phyloP scores from a whole-genome alignment of 2,888 invertebrate species.

The Urechis unicinctus region DNA sequence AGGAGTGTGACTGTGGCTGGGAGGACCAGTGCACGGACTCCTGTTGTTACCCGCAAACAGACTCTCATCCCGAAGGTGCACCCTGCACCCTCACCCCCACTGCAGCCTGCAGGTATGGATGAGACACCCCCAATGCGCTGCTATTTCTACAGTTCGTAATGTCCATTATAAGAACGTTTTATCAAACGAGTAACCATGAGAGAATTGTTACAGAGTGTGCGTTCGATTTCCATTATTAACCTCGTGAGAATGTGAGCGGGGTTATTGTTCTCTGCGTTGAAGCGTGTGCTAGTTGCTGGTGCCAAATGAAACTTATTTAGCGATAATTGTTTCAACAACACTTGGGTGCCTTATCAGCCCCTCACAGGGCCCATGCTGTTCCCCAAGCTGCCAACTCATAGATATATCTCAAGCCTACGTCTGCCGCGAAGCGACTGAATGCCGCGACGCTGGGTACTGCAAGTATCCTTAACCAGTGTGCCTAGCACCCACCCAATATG shows the following conservation, averaged over 20 bases:
- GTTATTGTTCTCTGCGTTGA: background rate
- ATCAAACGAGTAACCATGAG: too few relatives aligned
- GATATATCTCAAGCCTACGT: conserved; percentile 10
- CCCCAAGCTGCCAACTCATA: conserved; percentile 25
- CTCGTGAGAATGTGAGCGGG: too few relatives aligned
- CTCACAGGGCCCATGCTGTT: conserved; percentile 32
- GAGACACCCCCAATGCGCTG: too few relatives aligned
- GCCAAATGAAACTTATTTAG: too few relatives aligned
- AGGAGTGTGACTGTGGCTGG: conserved; percentile 98
- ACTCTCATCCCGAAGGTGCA: conserved; percentile 11
- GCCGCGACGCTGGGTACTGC: conserved; percentile 26
- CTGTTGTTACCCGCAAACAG: conserved; percentile 58
- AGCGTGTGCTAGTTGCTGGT: background rate
- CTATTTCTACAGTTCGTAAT: too few relatives aligned
- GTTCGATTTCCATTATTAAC: too few relatives aligned
- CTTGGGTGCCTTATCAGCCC: too few relatives aligned
- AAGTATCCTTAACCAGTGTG: conserved; percentile 34
- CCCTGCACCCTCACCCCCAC: conserved; percentile 25
- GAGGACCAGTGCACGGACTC: conserved; percentile 84
- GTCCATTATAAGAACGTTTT: too few relatives aligned
- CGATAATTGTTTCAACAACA: too few relatives aligned
- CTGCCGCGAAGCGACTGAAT: conserved; percentile 26
- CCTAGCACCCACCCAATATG: too few relatives aligned
- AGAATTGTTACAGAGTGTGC: too few relatives aligned
- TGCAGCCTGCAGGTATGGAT: conserved; percentile 31